Percentiles rank a stretch among this genome's conserved stretches.
Conservation (phyloP, 2,888 invertebrate genomes). For the Hermaeophaga mercurialis region DNA sequence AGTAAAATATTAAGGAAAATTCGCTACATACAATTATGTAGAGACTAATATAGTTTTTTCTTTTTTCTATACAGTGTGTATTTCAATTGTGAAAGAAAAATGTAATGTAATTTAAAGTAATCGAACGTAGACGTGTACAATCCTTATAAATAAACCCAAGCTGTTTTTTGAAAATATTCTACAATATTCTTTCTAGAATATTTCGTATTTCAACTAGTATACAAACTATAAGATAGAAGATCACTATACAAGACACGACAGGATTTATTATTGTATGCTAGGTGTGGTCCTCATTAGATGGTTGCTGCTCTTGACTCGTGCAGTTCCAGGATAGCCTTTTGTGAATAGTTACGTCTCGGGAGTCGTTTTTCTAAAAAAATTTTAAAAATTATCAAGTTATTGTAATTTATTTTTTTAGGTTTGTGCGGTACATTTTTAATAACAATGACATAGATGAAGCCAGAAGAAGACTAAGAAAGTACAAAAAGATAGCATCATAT, state of each 20-base stretch:
- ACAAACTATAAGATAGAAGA: conserved; percentile 52
- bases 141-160: conserved; percentile 49
- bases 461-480: too few relatives aligned
- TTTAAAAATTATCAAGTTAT: too few relatives aligned
- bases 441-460: too few relatives aligned
- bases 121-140: conserved; percentile 38
- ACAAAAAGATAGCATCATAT: too few relatives aligned
- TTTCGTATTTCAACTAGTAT: conserved; percentile 49
- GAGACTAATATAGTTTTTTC: too few relatives aligned
- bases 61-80: too few relatives aligned
- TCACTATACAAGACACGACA: conserved; percentile 52
- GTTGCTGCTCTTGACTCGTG: conserved; percentile 49
- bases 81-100: too few relatives aligned
- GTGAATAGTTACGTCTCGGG: conserved; percentile 61
- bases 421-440: too few relatives aligned
- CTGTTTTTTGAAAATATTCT: conserved; percentile 33
- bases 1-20: too few relatives aligned
- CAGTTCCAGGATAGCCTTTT: conserved; percentile 69
- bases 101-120: too few relatives aligned
- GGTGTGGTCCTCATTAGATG: conserved; percentile 54
- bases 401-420: too few relatives aligned
- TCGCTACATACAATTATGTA: too few relatives aligned
- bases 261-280: conserved; percentile 53
- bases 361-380: conserved; percentile 60
- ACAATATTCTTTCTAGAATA: conserved; percentile 40